A percentile compares a stretch with the other conserved stretches of the same genome.
phyloP scores from a whole-genome alignment of 2,113 vertebrate species.

The Nematolebias whitei region DNA sequence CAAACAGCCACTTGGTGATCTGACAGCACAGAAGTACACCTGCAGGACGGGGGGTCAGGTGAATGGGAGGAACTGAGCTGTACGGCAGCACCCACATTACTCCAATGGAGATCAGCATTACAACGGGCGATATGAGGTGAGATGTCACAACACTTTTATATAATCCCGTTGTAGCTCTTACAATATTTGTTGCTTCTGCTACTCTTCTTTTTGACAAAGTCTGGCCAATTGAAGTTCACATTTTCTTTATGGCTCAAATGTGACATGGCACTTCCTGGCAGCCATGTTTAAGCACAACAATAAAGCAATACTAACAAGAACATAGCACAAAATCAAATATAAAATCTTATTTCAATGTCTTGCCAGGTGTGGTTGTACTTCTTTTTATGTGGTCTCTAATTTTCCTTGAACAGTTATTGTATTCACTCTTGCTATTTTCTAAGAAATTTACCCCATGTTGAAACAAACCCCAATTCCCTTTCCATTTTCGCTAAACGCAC shows the following conservation, averaged over 20 bases:
- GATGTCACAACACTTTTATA: constrained; percentile 34
- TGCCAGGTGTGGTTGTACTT: constrained; percentile 1
- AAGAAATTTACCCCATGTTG: not conserved
- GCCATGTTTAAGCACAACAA: not conserved
- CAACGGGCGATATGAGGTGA: constrained; percentile 50
- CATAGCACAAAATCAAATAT: not conserved
- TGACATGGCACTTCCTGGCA: constrained; percentile 1
- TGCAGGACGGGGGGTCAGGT: constrained; percentile 59
- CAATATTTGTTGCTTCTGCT: constrained; percentile 10
- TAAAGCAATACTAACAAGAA: constrained; percentile 6
- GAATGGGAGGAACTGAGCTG: constrained; percentile 42
- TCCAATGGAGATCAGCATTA: constrained; percentile 46
- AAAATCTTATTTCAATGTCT: constrained; percentile 5
- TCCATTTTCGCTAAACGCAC: constrained; percentile 12
- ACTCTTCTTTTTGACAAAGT: constrained; percentile 15
- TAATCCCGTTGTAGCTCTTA: constrained; percentile 20
- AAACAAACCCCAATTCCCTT: constrained; percentile 10
- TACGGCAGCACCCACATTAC: constrained; percentile 55
- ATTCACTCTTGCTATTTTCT: constrained; percentile 5
- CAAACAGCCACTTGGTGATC: constrained; percentile 85
- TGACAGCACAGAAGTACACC: constrained; percentile 81
- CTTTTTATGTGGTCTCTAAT: not conserved
- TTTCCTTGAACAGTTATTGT: constrained; percentile 2
- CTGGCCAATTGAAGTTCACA: constrained; percentile 11
- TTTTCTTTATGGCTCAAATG: not conserved